Evolutionary conservation across 2,113 vertebrate genomes (phyloP), one percentile per base, ranked within the genome.

Genomic region (Regulus satrapa): DNA sequence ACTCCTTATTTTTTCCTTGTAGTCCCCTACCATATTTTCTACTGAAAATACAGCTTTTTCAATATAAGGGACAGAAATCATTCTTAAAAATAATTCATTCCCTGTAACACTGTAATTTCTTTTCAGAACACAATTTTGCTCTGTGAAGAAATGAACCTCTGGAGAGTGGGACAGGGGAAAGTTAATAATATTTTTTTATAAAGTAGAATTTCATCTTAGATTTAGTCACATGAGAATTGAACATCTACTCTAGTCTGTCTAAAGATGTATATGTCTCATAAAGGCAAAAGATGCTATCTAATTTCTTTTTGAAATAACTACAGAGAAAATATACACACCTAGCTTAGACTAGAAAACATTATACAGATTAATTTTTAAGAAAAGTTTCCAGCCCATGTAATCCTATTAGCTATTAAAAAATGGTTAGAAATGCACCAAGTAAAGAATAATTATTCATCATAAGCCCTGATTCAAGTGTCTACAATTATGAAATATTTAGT

Each of bases 161-260:
- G 7, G 4, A 4, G 4, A 2, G 2, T 8, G 6, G 6, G 12
- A 6, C 5, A 5, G 1, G 10, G 4, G 3, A 3, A 4, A 23
- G 9, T 10, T 6, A 16, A 31, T 5, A 24, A 40, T 8, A 36
- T 5, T n/a, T 52, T 62, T 41, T 34, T 3, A 3, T 15, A n/a
- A 38, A 18, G 4, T 17, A 54, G 41, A 26, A 5, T 23, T 73
- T 55, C 74, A 9, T 79, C 29, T 76, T 10, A 66, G 5, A 23
- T 81, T 78, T 59, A 71, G 5, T 38, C 4, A 31, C 16, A 21
- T 48, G 59, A 58, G 85, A 72, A 40, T 29, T 24, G 4, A 58
- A n/a, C 5, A 55, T 19, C 13, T 55, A 58, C 6, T 49, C 14
- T 28, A 32, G 9, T 71, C 10, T 46, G 9, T 63, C 31, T 67